phyloP scores from a whole-genome alignment of 1,140 invertebrate genomes.

The Cotesia chilonis region DNA sequence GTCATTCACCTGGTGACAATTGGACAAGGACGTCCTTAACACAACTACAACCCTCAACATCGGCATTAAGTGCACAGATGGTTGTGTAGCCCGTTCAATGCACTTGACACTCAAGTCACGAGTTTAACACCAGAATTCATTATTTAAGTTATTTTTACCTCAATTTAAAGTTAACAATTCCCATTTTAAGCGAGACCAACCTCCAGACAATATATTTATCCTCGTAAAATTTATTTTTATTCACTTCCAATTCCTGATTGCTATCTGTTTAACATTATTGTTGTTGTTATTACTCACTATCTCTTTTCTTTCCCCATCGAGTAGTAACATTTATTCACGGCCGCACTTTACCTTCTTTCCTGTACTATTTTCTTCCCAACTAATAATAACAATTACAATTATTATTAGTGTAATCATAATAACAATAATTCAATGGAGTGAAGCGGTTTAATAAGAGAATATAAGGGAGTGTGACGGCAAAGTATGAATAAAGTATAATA shows the following conservation, averaged over 20 bases:
- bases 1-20: slow-evolving; percentile 34
- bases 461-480: slow-evolving; percentile 50
- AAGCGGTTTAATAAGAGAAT: slow-evolving; percentile 46
- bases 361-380: not conserved
- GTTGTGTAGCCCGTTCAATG: not conserved
- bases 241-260: too few relatives aligned
- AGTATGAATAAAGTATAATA: slow-evolving; percentile 60
- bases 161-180: too few relatives aligned
- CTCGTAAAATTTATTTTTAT: too few relatives aligned
- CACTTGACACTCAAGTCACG: slow-evolving; percentile 14
- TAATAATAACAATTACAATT: slow-evolving; percentile 1
- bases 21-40: slow-evolving; percentile 27
- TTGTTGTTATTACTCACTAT: not conserved
- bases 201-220: too few relatives aligned
- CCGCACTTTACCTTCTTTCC: slow-evolving; percentile 29
- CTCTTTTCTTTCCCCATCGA: not conserved
- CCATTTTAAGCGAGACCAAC: too few relatives aligned
- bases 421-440: slow-evolving; percentile 51
- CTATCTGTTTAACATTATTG: too few relatives aligned
- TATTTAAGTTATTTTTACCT: not conserved
- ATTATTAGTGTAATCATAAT: slow-evolving; percentile 51
- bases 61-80: not conserved
- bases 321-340: slow-evolving; percentile 48
- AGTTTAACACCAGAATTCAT: not conserved
- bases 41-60: not conserved